Conservation (phyloP, 2,113 vertebrate species). For the Solenodon paradoxus region DNA sequence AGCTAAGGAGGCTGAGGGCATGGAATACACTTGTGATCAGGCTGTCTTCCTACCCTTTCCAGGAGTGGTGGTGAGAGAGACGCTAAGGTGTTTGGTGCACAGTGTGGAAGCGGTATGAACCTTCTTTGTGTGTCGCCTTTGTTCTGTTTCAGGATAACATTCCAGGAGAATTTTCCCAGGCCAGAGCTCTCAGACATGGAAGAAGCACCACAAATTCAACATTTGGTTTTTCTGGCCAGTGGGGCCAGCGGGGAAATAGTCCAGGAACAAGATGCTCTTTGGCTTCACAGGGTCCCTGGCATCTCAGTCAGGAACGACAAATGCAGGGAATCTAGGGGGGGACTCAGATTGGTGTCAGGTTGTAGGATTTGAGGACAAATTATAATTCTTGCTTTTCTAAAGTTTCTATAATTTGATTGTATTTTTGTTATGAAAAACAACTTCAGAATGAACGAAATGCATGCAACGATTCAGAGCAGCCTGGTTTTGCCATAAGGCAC, state of each 20-base stretch:
- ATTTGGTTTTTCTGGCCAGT: neutral
- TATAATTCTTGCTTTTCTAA: neutral
- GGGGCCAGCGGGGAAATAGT: slow-evolving; percentile 20
- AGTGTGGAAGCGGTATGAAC: neutral
- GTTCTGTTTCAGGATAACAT: slow-evolving; percentile 13
- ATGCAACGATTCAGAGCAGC: neutral
- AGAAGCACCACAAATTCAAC: neutral
- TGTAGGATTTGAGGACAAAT: neutral
- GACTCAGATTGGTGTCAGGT: neutral
- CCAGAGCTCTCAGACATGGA: neutral
- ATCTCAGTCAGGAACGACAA: neutral
- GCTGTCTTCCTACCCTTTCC: neutral
- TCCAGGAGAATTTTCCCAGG: slow-evolving; percentile 28
- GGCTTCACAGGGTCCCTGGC: slow-evolving; percentile 11
- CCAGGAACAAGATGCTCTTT: slow-evolving; percentile 45
- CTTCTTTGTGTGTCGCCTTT: neutral
- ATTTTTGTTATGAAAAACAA: slow-evolving; percentile 19
- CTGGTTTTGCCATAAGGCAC: neutral
- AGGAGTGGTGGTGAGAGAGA: neutral
- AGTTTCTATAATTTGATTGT: neutral
- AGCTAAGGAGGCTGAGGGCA: neutral
- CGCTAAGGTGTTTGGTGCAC: neutral
- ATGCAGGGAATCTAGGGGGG: neutral
- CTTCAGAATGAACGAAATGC: slow-evolving; percentile 4
- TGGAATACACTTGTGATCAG: neutral